phyloP scores from a whole-genome alignment of 1,140 invertebrate genomes.

The Battus philenor region DNA sequence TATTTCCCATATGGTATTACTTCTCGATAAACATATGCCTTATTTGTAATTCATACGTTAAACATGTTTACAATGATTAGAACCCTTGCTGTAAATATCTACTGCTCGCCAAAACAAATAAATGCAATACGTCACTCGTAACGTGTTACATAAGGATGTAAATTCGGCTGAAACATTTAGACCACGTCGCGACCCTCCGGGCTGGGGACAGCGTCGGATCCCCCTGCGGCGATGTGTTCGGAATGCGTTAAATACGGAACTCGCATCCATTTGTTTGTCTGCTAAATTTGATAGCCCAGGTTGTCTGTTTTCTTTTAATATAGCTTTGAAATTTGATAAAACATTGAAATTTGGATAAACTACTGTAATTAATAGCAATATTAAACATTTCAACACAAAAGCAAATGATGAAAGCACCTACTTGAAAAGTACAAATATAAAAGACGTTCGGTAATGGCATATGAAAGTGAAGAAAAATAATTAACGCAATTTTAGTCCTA shows the following conservation, averaged over 20 bases:
- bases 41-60: too few species aligned
- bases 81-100: slow-evolving; percentile 2
- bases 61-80: slow-evolving; percentile 3
- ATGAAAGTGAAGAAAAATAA: too few species aligned
- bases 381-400: too few species aligned
- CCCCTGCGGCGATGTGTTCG: slow-evolving; percentile 40
- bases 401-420: too few species aligned
- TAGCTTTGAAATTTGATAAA: too few species aligned
- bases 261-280: slow-evolving; percentile 22
- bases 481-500: too few species aligned
- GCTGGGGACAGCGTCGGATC: slow-evolving; percentile 25
- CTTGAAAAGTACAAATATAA: too few species aligned
- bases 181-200: slow-evolving; percentile 43
- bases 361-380: too few species aligned
- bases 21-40: too few species aligned
- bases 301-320: slow-evolving; percentile 14
- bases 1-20: too few species aligned
- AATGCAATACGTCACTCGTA: slow-evolving; percentile 16
- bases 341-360: too few species aligned
- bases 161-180: slow-evolving; percentile 58
- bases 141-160: slow-evolving; percentile 36
- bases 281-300: slow-evolving; percentile 12
- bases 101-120: slow-evolving; percentile 12
- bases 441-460: too few species aligned
- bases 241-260: slow-evolving; percentile 54